Conservation (phyloP, 1,140 invertebrate species). For the Drosophila repletoides region DNA sequence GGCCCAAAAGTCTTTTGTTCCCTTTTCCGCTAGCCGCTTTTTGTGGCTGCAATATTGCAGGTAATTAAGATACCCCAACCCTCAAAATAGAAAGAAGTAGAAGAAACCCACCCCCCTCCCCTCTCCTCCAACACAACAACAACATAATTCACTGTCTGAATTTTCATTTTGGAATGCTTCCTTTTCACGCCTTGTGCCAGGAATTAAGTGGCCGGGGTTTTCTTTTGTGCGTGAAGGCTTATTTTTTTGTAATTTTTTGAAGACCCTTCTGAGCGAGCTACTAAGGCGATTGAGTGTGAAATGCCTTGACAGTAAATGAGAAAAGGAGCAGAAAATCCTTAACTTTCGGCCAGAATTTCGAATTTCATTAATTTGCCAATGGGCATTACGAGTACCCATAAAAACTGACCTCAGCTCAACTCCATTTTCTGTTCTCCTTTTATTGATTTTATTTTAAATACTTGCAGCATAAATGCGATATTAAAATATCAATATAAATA, state of each 20-base stretch:
- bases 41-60: constrained; percentile 73
- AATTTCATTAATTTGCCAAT: constrained; percentile 21
- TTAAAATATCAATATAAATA: constrained; percentile 15
- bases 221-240: constrained; percentile 10
- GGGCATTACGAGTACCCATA: too few species aligned
- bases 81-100: background rate
- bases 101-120: background rate
- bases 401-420: too few species aligned
- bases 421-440: background rate
- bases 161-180: constrained; percentile 58
- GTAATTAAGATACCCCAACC: constrained; percentile 61
- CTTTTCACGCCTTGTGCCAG: constrained; percentile 40
- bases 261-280: constrained; percentile 16
- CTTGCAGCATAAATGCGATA: constrained; percentile 18
- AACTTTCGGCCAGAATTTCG: constrained; percentile 2
- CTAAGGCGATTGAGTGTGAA: constrained; percentile 17
- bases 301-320: constrained; percentile 14
- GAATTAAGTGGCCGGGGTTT: constrained; percentile 3
- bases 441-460: constrained; percentile 13
- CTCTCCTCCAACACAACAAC: constrained; percentile 5
- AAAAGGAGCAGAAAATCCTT: constrained; percentile 1
- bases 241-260: constrained; percentile 30
- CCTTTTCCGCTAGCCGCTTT: constrained; percentile 18
- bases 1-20: constrained; percentile 23
- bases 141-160: constrained; percentile 70